These are phyloP conservation scores for Ibidorhyncha struthersii DNA, from an alignment of 2,113 vertebrate species.

Conservation along the genomic window DNA sequence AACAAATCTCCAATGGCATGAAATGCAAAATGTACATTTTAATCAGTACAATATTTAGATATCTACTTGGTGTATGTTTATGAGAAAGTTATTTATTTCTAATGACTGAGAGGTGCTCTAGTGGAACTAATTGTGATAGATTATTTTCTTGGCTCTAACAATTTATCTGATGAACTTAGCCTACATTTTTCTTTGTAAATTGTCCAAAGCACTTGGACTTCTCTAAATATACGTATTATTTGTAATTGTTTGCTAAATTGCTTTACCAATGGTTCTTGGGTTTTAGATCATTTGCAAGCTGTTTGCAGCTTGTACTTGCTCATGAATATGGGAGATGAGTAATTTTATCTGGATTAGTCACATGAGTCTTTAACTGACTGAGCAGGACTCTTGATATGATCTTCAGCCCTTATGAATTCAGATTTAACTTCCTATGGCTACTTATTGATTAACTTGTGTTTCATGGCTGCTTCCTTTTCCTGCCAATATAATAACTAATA, in stretches of 20 bases:
- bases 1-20: constrained; percentile 53
- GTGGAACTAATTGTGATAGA: constrained; percentile 71
- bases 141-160: constrained; percentile 36
- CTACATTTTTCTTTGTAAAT: neutral
- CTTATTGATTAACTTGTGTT: neutral
- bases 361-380: neutral
- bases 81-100: constrained; percentile 69
- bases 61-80: constrained; percentile 48
- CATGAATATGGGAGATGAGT: neutral
- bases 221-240: neutral
- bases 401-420: neutral
- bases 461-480: neutral
- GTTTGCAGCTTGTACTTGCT: neutral
- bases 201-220: neutral
- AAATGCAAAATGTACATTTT: constrained; percentile 61
- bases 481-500: neutral
- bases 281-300: neutral
- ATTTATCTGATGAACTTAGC: constrained; percentile 23
- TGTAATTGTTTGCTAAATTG: constrained; percentile 16
- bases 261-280: neutral
- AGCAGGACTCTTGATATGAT: neutral
- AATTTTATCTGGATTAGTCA: constrained; percentile 11
- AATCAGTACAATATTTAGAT: constrained; percentile 65
- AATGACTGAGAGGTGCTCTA: constrained; percentile 59
- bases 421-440: neutral